Evolutionary conservation across 1,140 invertebrate species (phyloP), one percentile per base, ranked within the genome.

Genomic region (Drosophila seguyi): DNA sequence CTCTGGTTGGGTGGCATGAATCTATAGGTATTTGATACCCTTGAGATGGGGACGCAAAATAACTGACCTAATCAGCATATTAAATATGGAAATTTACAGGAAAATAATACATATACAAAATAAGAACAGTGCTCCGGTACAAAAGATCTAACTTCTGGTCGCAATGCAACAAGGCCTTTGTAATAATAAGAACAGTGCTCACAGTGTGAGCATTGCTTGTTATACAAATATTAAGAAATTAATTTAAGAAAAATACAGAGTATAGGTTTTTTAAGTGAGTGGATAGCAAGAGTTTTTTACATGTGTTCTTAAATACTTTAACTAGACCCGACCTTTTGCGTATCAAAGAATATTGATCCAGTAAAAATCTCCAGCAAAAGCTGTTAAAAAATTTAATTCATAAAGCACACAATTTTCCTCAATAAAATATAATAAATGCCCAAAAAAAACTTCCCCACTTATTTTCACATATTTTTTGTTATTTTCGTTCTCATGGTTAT

Each of bases 401-500:
- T 53, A 45, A 45, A 29, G 14, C 31, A 47, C 39, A 10, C 50
- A 48, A 71, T 72, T 69, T 39, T 10, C 18, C 20, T 45, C 41
- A 39, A 72, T 71, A 69, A 14, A 22, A 20, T 22, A 10, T 2
- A 36, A 34, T 18, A 18, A 25, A 2, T 6, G n/a, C 14, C 22
- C 27, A 55, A 62, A 48, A 7, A 53, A 36, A 61, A 45, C 36
- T 36, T 65, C 52, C 38, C 41, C 45, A 27, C 22, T 36, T 75
- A 20, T 60, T 36, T 53, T 11, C 13, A 27, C 38, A 31, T 48
- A 36, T 38, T 60, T 60, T 38, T 50, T 29, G 20, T 71, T 56
- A 39, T 71, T 72, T 14, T 42, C 36, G 10, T 45, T 61, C 55
- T 53, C 75, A 59, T 67, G 39, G 71, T 73, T 82, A 60, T 79